A percentile compares a stretch with the other conserved stretches of the same genome.
phyloP scores from a whole-genome alignment of 2,888 invertebrate genomes.

The Brenthis hecate region DNA sequence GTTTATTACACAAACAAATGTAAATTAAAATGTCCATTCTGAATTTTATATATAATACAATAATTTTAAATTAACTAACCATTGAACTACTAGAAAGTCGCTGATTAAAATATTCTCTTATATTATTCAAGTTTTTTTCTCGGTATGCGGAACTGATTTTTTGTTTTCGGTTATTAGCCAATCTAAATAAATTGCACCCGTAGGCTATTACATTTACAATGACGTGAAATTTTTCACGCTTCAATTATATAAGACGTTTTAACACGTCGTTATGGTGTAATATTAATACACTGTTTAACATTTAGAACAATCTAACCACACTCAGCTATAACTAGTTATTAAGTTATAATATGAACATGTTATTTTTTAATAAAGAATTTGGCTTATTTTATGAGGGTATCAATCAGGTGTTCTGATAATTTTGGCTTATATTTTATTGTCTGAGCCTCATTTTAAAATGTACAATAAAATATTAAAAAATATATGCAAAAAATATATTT shows the following conservation, averaged over 20 bases:
- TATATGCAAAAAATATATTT: not conserved
- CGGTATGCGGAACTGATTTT: slow-evolving; percentile 26
- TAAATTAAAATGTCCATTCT: no score
- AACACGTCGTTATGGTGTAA: slow-evolving; percentile 9
- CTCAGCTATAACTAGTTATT: not conserved
- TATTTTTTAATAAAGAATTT: no score
- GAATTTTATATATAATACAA: no score
- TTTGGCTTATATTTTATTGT: no score
- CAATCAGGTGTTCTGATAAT: no score
- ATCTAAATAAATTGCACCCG: slow-evolving; percentile 24
- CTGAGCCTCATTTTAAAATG: no score
- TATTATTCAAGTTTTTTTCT: slow-evolving; percentile 20
- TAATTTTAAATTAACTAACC: not conserved
- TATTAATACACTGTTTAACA: slow-evolving; percentile 5
- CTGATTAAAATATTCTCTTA: slow-evolving; percentile 22
- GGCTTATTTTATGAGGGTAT: no score
- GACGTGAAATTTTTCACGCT: slow-evolving; percentile 17
- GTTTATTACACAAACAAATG: no score
- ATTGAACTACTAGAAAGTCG: slow-evolving; percentile 6
- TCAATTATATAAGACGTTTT: slow-evolving; percentile 9
- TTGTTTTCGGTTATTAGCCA: slow-evolving; percentile 15
- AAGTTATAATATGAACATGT: no score
- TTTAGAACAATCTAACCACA: slow-evolving; percentile 2
- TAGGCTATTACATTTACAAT: slow-evolving; percentile 23
- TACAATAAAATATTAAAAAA: not conserved